A percentile compares a stretch with the other conserved stretches of the same genome.
These are phyloP conservation scores for Rhizoglyphus robini DNA, from an alignment of 1,140 invertebrate species.

Conservation along the genomic window DNA sequence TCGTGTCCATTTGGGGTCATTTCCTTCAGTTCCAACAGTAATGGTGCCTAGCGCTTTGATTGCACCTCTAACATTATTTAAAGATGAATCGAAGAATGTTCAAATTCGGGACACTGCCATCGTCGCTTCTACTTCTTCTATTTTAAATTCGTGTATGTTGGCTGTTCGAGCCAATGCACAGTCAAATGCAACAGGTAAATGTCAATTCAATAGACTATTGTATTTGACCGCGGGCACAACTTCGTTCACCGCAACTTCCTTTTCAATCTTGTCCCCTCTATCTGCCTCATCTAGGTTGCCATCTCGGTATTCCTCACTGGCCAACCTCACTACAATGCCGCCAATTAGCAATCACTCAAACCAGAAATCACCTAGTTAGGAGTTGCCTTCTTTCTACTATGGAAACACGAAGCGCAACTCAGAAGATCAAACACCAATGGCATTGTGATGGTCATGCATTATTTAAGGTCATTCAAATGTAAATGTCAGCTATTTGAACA, in stretches of 20 bases:
- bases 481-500: no score
- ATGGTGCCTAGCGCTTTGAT: background rate
- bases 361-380: background rate
- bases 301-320: conserved; percentile 11
- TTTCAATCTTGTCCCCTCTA: background rate
- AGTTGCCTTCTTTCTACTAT: background rate
- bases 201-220: no score
- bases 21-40: background rate
- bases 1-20: background rate
- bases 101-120: no score
- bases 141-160: no score
- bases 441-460: background rate
- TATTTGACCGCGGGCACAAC: background rate
- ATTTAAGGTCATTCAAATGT: no score
- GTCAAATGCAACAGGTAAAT: no score
- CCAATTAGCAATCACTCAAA: background rate
- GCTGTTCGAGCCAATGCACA: no score
- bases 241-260: background rate
- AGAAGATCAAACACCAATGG: background rate
- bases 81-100: no score
- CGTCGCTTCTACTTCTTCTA: no score
- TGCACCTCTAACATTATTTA: background rate
- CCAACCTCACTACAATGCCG: background rate
- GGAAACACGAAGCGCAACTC: background rate
- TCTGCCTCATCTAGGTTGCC: background rate